Conservation (phyloP, 1,140 invertebrate species). For the Drosophila micromelanica region DNA sequence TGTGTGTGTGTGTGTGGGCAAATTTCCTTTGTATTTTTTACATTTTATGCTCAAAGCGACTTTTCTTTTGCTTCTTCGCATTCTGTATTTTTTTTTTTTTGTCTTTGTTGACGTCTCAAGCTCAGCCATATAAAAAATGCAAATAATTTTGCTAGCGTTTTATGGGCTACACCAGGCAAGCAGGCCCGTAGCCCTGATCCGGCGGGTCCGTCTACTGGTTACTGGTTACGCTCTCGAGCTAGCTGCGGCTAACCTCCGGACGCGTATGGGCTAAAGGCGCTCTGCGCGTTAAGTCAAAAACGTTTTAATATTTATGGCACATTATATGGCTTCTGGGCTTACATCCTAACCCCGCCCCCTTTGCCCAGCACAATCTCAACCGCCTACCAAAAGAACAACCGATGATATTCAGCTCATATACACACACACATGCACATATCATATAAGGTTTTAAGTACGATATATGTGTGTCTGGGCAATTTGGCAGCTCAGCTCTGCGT, state of each 20-base stretch:
- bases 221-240: background rate
- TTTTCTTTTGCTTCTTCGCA: conserved; percentile 32
- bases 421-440: conserved; percentile 4
- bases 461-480: conserved; percentile 28
- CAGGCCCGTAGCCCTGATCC: conserved; percentile 27
- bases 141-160: conserved; percentile 77
- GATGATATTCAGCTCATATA: conserved; percentile 39
- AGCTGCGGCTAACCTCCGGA: conserved; percentile 29
- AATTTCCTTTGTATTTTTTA: conserved; percentile 75
- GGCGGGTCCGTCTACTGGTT: conserved; percentile 1
- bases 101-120: conserved; percentile 55
- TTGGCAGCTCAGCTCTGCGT: conserved; percentile 32
- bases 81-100: conserved; percentile 6
- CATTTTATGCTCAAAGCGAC: conserved; percentile 76
- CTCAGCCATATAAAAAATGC: conserved; percentile 77
- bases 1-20: conserved; percentile 10
- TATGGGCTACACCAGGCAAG: conserved; percentile 39
- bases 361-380: background rate
- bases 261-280: conserved; percentile 22
- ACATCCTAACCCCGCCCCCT: conserved; percentile 26
- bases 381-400: conserved; percentile 20
- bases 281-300: conserved; percentile 79
- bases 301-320: conserved; percentile 83
- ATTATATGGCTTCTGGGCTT: conserved; percentile 82
- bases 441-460: conserved; percentile 12